Evolutionary conservation across 2,113 vertebrate genomes (phyloP).

Genomic region (Bos taurus): ARS-UCD2.0 NC_037349.1:36396501-36397000

Average conservation of each 20-base stretch:
- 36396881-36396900: slow-evolving; percentile 53
- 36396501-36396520: not conserved
- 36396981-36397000: slow-evolving; percentile 45
- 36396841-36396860: slow-evolving; percentile 55
- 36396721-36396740: not conserved
- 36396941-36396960: slow-evolving; percentile 5
- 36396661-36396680: not conserved
- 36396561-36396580: slow-evolving; percentile 41
- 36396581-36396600: slow-evolving; percentile 32
- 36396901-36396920: slow-evolving; percentile 47
- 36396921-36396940: not conserved
- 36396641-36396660: not conserved
- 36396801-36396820: slow-evolving; percentile 51
- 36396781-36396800: not conserved
- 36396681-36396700: not conserved
- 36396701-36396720: not conserved
- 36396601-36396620: slow-evolving; percentile 41
- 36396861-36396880: slow-evolving; percentile 59
- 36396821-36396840: slow-evolving; percentile 72
- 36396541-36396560: not conserved
- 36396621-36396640: slow-evolving; percentile 38
- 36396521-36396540: slow-evolving; percentile 29
- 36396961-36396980: slow-evolving; percentile 37
- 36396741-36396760: not conserved
- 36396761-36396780: not conserved